Evolutionary conservation across 2,797 vertebrate species (phyloP).

Genomic region (Selene dorsalis): DNA sequence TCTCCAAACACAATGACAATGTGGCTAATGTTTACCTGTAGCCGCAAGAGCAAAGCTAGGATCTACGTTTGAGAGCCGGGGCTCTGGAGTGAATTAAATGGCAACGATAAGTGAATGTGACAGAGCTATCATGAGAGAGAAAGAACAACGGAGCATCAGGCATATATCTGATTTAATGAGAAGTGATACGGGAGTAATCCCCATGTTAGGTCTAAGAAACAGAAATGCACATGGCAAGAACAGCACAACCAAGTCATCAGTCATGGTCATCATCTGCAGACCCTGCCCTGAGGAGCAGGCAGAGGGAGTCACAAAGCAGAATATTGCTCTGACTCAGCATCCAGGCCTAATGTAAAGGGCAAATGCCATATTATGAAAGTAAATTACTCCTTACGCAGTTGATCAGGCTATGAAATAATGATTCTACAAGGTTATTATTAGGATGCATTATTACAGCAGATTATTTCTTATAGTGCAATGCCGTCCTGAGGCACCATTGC

Average conservation of each 20-base stretch:
- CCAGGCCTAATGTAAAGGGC: conserved; percentile 71
- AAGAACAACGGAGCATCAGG: conserved; percentile 61
- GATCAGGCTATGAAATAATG: conserved; percentile 73
- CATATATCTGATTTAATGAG: conserved; percentile 70
- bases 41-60: conserved; percentile 44
- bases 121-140: conserved; percentile 64
- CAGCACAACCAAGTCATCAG: conserved; percentile 65
- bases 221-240: conserved; percentile 63
- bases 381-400: conserved; percentile 66
- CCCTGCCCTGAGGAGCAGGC: conserved; percentile 55
- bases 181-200: conserved; percentile 65
- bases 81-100: conserved; percentile 63
- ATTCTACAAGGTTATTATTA: conserved; percentile 55
- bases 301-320: conserved; percentile 51
- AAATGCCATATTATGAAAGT: conserved; percentile 70
- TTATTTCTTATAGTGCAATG: conserved; percentile 62
- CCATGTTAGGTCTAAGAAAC: conserved; percentile 55
- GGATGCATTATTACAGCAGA: conserved; percentile 35
- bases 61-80: conserved; percentile 34
- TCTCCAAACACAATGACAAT: conserved; percentile 27
- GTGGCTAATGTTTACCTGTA: conserved; percentile 45
- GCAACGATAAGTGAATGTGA: conserved; percentile 69
- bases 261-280: conserved; percentile 57
- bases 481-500: conserved; percentile 52
- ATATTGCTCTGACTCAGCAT: conserved; percentile 69